A percentile compares a stretch with the other conserved stretches of the same genome.
These are phyloP conservation scores for Quadroppia sp. DNA, from an alignment of 2,888 invertebrate genomes.

Conservation along the genomic window DNA sequence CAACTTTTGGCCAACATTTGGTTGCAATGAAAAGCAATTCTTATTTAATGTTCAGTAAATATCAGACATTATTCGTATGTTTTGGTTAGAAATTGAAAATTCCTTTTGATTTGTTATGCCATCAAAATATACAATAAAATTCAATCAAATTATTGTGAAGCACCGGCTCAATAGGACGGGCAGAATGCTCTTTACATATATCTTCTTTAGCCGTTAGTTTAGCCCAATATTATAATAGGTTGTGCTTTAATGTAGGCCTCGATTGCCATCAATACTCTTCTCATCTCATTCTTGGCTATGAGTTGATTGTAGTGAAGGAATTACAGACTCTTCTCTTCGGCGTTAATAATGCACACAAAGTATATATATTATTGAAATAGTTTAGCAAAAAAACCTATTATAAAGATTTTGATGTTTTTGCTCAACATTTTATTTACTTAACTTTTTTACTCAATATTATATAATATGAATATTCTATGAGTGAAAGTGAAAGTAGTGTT, in stretches of 20 bases:
- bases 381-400: conserved; percentile 4
- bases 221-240: conserved; percentile 3
- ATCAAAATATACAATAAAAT: neutral
- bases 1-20: no score
- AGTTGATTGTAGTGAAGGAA: conserved; percentile 6
- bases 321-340: neutral
- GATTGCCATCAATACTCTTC: conserved; percentile 5
- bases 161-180: neutral
- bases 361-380: conserved; percentile 20
- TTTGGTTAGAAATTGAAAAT: no score
- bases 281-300: neutral
- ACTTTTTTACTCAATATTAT: neutral
- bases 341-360: conserved; percentile 30
- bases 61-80: no score
- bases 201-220: conserved; percentile 13
- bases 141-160: conserved; percentile 14
- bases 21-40: no score
- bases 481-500: no score
- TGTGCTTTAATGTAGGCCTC: conserved; percentile 23
- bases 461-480: conserved; percentile 8
- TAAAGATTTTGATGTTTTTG: conserved; percentile 10
- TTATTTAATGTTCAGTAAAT: no score
- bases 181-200: conserved; percentile 2
- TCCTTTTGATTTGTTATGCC: neutral
- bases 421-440: neutral